Percentiles rank a stretch among this genome's conserved stretches.
Conservation (phyloP, 2,888 invertebrate genomes). For the Orthonychiurus folsomi region DNA sequence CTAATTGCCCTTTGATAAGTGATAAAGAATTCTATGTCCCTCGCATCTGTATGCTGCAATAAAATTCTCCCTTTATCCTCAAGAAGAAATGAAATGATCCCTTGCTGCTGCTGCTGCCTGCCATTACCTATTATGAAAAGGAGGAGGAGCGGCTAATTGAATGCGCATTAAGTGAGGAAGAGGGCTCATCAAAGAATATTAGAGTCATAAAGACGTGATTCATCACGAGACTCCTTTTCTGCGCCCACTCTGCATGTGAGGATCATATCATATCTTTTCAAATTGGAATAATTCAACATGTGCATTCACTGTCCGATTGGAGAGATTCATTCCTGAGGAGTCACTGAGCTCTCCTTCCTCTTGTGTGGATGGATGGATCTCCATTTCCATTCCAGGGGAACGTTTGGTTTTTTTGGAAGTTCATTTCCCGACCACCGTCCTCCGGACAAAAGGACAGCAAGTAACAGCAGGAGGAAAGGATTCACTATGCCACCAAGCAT, state of each 20-base stretch:
- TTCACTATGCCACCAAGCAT: neutral
- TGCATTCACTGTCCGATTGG: too few species aligned
- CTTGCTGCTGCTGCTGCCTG: too few species aligned
- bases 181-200: slow-evolving; percentile 25
- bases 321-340: neutral
- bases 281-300: too few species aligned
- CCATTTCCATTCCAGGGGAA: too few species aligned
- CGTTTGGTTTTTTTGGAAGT: neutral
- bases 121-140: too few species aligned
- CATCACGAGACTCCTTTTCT: slow-evolving; percentile 16
- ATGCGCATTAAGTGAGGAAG: slow-evolving; percentile 23
- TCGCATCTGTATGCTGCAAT: slow-evolving; percentile 1
- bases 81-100: too few species aligned
- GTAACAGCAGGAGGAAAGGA: neutral
- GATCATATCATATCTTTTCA: neutral
- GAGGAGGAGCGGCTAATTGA: slow-evolving; percentile 22
- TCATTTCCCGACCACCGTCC: neutral
- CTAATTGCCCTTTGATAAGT: slow-evolving; percentile 39
- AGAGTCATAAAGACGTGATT: slow-evolving; percentile 29
- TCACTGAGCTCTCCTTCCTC: neutral
- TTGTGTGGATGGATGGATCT: too few species aligned
- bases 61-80: too few species aligned
- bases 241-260: neutral
- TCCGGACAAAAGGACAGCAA: too few species aligned
- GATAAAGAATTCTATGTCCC: slow-evolving; percentile 36